Base-by-base conservation (phyloP, 2,888 invertebrate species). In the Tiliacea citrago region DNA sequence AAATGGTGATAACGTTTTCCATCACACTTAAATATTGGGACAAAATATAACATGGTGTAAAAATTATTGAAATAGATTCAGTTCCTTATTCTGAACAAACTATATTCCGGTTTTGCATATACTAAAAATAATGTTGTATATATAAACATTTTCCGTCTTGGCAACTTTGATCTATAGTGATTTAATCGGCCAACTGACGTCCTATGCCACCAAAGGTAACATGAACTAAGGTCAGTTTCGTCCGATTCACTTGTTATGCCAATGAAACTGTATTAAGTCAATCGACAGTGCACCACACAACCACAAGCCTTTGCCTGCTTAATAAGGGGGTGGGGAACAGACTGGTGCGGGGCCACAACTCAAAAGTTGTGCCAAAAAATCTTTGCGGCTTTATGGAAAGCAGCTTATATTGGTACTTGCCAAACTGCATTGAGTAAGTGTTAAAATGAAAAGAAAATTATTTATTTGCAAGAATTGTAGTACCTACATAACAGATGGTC, bases 171-270 rank as follows among this genome's bases (percentile, higher is more conserved):
- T 35, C n/a, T 62, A 9, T 9, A 8, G 18, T 45, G 49, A 45
- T 57, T 42, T 63, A 24, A 67, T 53, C 12, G 53, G 12, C 12
- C n/a, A 8, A 21, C 10, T 6, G 16, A 58, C n/a, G 49, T 57
- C 12, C 57, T 53, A 49, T 10, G 65, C 39, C 18, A 77, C 51
- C 62, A 55, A 68, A 68, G 72, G 60, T 58, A 57, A 58, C 18
- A 6, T 57, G 72, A 68, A 0, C n/a, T 66, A 39, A 81, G 83
- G 81, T 83, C 73, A 81, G 79, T 77, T 35, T 4, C 24, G 0
- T 29, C 29, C 24, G 0, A 61, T n/a, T 47, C 10, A 55, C 12
- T 61, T 66, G 35, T 45, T 35, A 68, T 49, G 63, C 62, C 62
- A 80, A 65, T 68, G 58, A 29, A 63, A 63, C 45, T 49, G 35